Evolutionary conservation across 2,888 invertebrate genomes (phyloP).

Genomic region (Drosophila lacicola): DNA sequence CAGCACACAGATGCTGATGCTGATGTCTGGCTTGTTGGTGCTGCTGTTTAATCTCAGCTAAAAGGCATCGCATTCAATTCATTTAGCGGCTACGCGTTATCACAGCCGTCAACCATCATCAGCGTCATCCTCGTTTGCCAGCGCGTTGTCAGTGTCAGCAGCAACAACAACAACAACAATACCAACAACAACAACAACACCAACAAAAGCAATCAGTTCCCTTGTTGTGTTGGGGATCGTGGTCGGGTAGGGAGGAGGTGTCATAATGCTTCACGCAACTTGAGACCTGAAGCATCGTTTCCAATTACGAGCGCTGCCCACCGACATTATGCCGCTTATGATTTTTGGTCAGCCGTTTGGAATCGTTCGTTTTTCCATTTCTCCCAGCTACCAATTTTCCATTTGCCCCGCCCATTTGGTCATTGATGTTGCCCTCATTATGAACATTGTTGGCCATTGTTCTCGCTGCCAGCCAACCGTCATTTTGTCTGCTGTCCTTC

Average conservation of each 20-base stretch:
- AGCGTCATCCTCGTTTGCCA: constrained; percentile 45
- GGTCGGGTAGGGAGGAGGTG: constrained; percentile 20
- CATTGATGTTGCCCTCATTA: constrained; percentile 57
- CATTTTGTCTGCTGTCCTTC: constrained; percentile 59
- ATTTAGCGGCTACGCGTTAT: constrained; percentile 67
- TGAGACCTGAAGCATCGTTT: constrained; percentile 73
- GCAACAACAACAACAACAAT: constrained; percentile 9
- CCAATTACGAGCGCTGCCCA: constrained; percentile 63
- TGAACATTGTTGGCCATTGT: constrained; percentile 28
- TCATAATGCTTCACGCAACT: constrained; percentile 69
- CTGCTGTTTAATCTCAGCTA: constrained; percentile 64
- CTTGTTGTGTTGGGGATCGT: constrained; percentile 4
- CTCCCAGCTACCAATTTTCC: neutral
- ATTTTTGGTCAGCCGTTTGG: constrained; percentile 59
- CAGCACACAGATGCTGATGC: constrained; percentile 17
- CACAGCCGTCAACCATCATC: constrained; percentile 52
- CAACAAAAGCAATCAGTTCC: constrained; percentile 36
- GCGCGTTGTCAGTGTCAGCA: constrained; percentile 22
- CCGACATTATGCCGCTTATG: constrained; percentile 60
- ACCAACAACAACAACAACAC: constrained; percentile 12
- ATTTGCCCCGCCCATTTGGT: constrained; percentile 25
- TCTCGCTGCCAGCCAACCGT: constrained; percentile 49
- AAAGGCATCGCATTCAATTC: constrained; percentile 75
- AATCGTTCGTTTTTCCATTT: constrained; percentile 17
- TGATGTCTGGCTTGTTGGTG: constrained; percentile 20